Conservation (phyloP, 2,888 invertebrate species). For the Mimumesa dahlbomi region DNA sequence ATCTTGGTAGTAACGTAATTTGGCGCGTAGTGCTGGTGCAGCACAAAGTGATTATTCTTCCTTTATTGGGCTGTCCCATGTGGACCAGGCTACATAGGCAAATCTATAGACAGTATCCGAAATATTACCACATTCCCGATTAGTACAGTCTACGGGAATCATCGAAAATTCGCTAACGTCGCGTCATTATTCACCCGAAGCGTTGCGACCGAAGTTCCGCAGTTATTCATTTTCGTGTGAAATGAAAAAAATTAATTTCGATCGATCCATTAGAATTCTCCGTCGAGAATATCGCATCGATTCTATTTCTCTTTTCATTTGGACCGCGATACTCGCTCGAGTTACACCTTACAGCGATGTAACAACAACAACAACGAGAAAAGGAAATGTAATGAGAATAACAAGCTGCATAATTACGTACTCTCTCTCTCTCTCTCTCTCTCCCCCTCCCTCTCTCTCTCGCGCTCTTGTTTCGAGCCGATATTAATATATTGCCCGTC, state of each 20-base stretch:
- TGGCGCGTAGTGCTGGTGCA: conserved; percentile 4
- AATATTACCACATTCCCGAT: conserved; percentile 33
- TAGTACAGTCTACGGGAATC: conserved; percentile 21
- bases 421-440: too few species aligned
- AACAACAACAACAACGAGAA: neutral
- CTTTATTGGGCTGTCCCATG: conserved; percentile 41
- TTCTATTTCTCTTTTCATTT: too few species aligned
- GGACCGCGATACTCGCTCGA: too few species aligned
- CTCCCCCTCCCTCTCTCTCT: too few species aligned
- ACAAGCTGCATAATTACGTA: neutral
- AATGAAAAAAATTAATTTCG: too few species aligned
- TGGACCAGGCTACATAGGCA: conserved; percentile 7
- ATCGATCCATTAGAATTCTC: too few species aligned
- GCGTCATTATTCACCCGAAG: conserved; percentile 8
- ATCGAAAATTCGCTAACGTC: conserved; percentile 24
- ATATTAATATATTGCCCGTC: conserved; percentile 57
- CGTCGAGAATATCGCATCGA: too few species aligned
- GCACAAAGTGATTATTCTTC: conserved; percentile 37
- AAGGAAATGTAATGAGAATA: neutral
- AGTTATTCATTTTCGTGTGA: conserved; percentile 5
- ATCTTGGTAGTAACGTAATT: conserved; percentile 40
- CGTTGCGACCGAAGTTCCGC: conserved; percentile 4
- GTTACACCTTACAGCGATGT: too few species aligned
- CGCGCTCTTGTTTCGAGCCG: neutral
- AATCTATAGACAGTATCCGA: conserved; percentile 28